phyloP scores from a whole-genome alignment of 2,888 invertebrate genomes.

The Clistopyga incitator region DNA sequence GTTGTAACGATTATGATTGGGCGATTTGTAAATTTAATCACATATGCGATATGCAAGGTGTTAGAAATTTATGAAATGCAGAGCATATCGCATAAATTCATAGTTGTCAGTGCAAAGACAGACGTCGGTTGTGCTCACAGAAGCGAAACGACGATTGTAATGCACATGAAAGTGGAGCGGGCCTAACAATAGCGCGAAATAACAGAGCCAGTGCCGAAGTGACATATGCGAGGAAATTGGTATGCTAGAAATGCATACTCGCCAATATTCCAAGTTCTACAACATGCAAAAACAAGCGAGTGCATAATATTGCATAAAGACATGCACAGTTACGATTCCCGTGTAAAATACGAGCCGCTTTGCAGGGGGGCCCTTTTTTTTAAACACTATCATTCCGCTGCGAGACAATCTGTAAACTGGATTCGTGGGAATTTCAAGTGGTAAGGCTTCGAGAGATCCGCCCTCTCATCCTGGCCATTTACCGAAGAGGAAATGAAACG shows the following conservation, averaged over 20 bases:
- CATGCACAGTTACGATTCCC: background rate
- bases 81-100: background rate
- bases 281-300: constrained; percentile 12
- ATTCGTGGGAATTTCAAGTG: constrained; percentile 58
- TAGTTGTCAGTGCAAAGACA: background rate
- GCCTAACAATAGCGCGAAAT: background rate
- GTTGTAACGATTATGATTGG: too few species aligned
- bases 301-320: background rate
- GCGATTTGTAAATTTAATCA: too few species aligned
- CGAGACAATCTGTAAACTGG: constrained; percentile 50
- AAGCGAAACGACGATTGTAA: constrained; percentile 21
- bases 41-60: too few species aligned
- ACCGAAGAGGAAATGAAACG: constrained; percentile 45
- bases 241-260: constrained; percentile 70
- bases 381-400: constrained; percentile 40
- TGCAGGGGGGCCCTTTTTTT: constrained; percentile 75
- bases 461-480: constrained; percentile 28
- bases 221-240: constrained; percentile 72
- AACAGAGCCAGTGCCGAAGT: constrained; percentile 28
- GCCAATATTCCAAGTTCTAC: background rate
- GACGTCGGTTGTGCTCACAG: constrained; percentile 14
- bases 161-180: background rate
- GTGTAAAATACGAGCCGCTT: constrained; percentile 65
- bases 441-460: constrained; percentile 46
- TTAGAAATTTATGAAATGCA: too few species aligned